phyloP scores from a whole-genome alignment of 2,113 vertebrate species.

The Ascaphus truei region DNA sequence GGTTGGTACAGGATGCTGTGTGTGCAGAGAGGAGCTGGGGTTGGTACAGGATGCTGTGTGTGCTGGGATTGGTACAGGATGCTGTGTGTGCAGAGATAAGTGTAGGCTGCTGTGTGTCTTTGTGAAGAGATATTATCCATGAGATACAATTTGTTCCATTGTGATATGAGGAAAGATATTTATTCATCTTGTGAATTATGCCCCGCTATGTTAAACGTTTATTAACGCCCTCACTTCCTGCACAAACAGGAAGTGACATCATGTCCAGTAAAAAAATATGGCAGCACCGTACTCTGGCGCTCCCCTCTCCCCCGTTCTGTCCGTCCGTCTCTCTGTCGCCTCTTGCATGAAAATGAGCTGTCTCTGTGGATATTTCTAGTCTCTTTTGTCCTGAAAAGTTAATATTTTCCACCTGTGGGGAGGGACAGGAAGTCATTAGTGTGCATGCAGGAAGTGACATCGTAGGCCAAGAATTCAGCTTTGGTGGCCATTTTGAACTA shows the following conservation, averaged over 20 bases:
- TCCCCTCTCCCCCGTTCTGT: conserved; percentile 12
- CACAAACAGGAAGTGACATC: neutral
- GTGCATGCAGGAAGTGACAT: conserved; percentile 10
- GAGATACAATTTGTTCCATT: too few species aligned
- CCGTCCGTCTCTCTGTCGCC: conserved; percentile 17
- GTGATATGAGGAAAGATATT: too few species aligned
- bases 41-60: too few species aligned
- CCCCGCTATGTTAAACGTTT: too few species aligned
- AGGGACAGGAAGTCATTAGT: neutral
- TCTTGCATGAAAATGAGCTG: conserved; percentile 26
- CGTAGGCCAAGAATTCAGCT: conserved; percentile 4
- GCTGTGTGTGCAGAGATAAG: too few species aligned
- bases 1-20: too few species aligned
- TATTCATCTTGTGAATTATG: too few species aligned
- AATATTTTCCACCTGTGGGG: neutral
- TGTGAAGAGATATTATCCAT: too few species aligned
- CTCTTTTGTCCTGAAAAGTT: conserved; percentile 9
- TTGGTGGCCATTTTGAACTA: conserved; percentile 31
- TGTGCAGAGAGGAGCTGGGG: too few species aligned
- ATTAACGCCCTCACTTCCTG: conserved; percentile 1
- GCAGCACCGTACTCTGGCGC: neutral
- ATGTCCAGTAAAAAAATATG: neutral
- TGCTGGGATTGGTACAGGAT: too few species aligned
- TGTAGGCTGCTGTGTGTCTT: too few species aligned
- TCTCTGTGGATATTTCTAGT: conserved; percentile 28